Conservation (phyloP, 64 coral and sea anemone species). For the Catalaphyllia jardinei region DNA sequence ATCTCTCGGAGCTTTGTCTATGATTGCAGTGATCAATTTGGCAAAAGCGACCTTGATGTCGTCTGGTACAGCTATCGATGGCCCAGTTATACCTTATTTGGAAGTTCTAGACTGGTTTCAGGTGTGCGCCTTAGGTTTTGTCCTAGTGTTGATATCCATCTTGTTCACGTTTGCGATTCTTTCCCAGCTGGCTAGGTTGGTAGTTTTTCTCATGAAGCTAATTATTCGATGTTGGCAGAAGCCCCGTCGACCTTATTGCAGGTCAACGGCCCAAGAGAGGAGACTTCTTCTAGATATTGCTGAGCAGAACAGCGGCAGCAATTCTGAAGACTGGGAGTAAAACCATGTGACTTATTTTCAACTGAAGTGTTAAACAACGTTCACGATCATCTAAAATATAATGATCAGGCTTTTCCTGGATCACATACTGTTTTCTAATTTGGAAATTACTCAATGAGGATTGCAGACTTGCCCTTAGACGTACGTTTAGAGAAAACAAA, state of each 20-base stretch:
- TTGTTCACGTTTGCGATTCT: background rate
- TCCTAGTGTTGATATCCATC: background rate
- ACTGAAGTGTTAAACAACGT: no score
- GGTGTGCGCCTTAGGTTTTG: background rate
- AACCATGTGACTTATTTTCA: no score
- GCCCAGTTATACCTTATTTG: background rate
- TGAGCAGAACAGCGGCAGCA: background rate
- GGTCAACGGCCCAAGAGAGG: background rate
- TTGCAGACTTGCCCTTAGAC: no score
- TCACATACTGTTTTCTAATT: no score
- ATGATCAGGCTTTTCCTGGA: no score
- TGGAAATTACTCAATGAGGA: no score
- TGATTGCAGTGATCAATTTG: slow-evolving; percentile 21
- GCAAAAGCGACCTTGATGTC: slow-evolving; percentile 11
- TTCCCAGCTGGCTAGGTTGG: slow-evolving; percentile 2
- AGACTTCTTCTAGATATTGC: background rate
- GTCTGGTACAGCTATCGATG: background rate
- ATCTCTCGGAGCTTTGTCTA: background rate
- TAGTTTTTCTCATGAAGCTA: background rate
- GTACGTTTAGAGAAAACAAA: no score
- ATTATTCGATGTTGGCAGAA: background rate
- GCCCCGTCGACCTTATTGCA: background rate
- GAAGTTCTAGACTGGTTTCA: background rate
- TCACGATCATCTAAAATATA: no score
- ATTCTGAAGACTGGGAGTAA: no score